These are phyloP conservation scores for Rhea americana DNA, from an alignment of 2,113 vertebrate genomes.

Conservation along the genomic window DNA sequence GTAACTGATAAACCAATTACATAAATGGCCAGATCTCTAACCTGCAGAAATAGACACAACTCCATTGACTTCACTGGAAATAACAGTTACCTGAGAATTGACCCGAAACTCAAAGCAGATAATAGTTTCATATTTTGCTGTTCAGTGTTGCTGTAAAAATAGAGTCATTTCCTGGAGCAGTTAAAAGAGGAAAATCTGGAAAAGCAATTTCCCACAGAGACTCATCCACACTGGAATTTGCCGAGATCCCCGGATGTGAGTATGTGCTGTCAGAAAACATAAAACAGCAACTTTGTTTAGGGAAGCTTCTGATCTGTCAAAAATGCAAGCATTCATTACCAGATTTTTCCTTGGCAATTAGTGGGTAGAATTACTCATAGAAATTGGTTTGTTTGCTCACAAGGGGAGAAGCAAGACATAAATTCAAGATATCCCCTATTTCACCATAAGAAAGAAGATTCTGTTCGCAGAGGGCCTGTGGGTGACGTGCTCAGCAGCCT, in stretches of 20 bases:
- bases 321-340: constrained; percentile 59
- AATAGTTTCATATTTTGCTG: constrained; percentile 16
- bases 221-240: constrained; percentile 39
- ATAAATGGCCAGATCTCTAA: neutral
- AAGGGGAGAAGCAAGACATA: constrained; percentile 36
- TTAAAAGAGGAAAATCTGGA: constrained; percentile 34
- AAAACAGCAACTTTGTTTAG: constrained; percentile 48
- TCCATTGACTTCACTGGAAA: neutral
- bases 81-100: constrained; percentile 30
- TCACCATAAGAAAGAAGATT: constrained; percentile 30
- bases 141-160: constrained; percentile 54
- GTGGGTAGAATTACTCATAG: constrained; percentile 24
- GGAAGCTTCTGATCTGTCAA: constrained; percentile 62
- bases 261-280: constrained; percentile 38
- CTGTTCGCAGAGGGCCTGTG: neutral
- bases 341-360: constrained; percentile 62
- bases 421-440: constrained; percentile 27
- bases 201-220: constrained; percentile 63
- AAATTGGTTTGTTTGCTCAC: constrained; percentile 53
- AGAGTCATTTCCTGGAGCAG: constrained; percentile 48
- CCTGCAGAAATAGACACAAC: neutral
- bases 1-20: constrained; percentile 62
- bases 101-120: constrained; percentile 30
- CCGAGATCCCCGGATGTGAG: constrained; percentile 23
- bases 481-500: neutral